Conservation (phyloP, 2,797 vertebrate genomes). For the Oreortyx pictus region DNA sequence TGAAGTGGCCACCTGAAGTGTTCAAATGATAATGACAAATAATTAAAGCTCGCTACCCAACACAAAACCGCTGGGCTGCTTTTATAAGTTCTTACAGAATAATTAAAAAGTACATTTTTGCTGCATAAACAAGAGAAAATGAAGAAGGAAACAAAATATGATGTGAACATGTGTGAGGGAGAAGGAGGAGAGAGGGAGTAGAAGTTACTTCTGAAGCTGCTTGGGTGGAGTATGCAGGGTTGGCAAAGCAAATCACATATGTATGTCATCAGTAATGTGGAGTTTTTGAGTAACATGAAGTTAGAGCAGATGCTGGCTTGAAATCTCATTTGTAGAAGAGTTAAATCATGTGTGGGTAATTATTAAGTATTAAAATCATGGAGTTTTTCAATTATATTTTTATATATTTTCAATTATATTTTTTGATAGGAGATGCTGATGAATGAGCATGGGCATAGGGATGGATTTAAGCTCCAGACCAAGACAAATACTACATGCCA, state of each 20-base stretch:
- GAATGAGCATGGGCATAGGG: conserved; percentile 66
- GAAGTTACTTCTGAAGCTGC: conserved; percentile 18
- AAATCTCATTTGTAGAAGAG: conserved; percentile 65
- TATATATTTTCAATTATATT: conserved; percentile 68
- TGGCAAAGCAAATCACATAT: conserved; percentile 56
- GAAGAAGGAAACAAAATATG: neutral
- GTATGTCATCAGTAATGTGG: conserved; percentile 58
- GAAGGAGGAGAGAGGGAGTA: neutral
- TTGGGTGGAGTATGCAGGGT: neutral
- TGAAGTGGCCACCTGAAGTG: neutral
- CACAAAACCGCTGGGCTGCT: neutral
- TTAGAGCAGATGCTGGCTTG: conserved; percentile 69
- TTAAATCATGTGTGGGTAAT: conserved; percentile 70
- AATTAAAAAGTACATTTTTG: neutral
- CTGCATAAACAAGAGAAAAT: neutral
- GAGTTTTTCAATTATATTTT: conserved; percentile 66
- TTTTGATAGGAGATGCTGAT: conserved; percentile 62
- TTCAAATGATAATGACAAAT: neutral
- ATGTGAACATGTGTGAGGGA: neutral
- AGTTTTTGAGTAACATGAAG: conserved; percentile 55
- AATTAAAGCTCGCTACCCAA: neutral
- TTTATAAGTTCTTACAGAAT: neutral
- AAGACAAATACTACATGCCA: conserved; percentile 62
- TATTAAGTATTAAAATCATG: conserved; percentile 72
- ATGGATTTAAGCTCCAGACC: conserved; percentile 1